These are phyloP conservation scores for Varecia variegata DNA, from an alignment of 2,797 vertebrate species.

Conservation along the genomic window DNA sequence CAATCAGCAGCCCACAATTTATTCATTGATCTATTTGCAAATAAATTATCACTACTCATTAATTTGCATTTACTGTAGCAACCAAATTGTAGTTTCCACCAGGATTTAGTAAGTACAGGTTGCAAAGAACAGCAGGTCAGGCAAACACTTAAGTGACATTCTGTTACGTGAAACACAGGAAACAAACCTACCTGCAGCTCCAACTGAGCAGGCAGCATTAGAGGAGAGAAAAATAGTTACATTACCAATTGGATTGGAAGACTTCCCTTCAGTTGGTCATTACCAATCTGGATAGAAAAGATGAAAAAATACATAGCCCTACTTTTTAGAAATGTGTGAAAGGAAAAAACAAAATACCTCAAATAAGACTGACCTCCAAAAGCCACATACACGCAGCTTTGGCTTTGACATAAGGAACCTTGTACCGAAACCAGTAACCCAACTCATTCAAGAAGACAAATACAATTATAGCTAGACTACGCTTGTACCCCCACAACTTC, in stretches of 20 bases:
- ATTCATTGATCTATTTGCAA: conserved; percentile 2
- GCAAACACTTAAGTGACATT: conserved; percentile 67
- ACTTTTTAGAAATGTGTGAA: conserved; percentile 60
- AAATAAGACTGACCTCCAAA: conserved; percentile 23
- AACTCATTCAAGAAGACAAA: not conserved
- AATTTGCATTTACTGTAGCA: conserved; percentile 34
- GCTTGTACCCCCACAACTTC: not conserved
- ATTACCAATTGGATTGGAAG: conserved; percentile 83
- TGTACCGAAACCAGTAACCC: not conserved
- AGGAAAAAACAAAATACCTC: conserved; percentile 5
- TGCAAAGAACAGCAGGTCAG: conserved; percentile 75
- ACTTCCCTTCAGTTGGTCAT: conserved; percentile 77
- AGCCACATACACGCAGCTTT: not conserved
- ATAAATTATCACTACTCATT: not conserved
- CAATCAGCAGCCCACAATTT: not conserved
- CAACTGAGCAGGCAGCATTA: conserved; percentile 91
- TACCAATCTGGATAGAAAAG: conserved; percentile 66
- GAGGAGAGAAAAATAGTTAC: conserved; percentile 88
- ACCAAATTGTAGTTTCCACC: conserved; percentile 21
- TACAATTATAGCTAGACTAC: not conserved
- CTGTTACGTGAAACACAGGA: conserved; percentile 78
- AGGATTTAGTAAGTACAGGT: conserved; percentile 59
- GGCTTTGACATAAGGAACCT: not conserved
- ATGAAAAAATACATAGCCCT: conserved; percentile 71
- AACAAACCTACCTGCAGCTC: conserved; percentile 95